Percentiles rank a stretch among this genome's conserved stretches.
These are phyloP conservation scores for Raja brachyura DNA, from an alignment of 2,113 vertebrate species.

Conservation along the genomic window DNA sequence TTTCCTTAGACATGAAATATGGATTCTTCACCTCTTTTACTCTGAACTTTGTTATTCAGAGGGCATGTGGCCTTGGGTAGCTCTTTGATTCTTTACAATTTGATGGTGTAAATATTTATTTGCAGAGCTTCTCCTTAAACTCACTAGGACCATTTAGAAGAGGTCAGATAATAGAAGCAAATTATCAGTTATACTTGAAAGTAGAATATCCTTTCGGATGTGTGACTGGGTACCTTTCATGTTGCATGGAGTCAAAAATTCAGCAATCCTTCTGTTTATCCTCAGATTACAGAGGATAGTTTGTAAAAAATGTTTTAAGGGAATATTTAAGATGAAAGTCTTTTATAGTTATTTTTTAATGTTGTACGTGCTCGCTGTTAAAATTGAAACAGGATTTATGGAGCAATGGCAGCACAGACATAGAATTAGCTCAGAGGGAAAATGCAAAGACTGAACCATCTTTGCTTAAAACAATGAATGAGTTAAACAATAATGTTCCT, in stretches of 20 bases:
- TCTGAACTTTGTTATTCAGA: not conserved
- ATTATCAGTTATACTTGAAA: not conserved
- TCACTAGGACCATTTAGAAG: not conserved
- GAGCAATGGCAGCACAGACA: not conserved
- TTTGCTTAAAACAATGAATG: no score
- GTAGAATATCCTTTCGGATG: not conserved
- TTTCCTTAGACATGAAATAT: not conserved
- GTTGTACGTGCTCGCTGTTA: not conserved
- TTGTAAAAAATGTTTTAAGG: not conserved
- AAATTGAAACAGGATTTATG: not conserved
- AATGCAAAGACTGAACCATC: not conserved
- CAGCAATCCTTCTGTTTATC: not conserved
- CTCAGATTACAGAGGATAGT: not conserved
- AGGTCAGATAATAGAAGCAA: constrained; percentile 1
- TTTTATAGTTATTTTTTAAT: not conserved
- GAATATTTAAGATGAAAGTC: not conserved
- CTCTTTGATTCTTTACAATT: not conserved
- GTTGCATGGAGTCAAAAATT: not conserved
- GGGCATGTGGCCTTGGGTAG: not conserved
- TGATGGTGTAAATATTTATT: not conserved
- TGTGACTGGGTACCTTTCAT: not conserved
- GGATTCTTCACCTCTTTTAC: not conserved
- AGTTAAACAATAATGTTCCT: no score
- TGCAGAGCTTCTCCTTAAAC: not conserved
- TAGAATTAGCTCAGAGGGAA: not conserved